Percentiles rank a stretch among this genome's conserved stretches.
phyloP scores from a whole-genome alignment of 1,140 invertebrate species.

The Pseudomyrmex cubaensis region DNA sequence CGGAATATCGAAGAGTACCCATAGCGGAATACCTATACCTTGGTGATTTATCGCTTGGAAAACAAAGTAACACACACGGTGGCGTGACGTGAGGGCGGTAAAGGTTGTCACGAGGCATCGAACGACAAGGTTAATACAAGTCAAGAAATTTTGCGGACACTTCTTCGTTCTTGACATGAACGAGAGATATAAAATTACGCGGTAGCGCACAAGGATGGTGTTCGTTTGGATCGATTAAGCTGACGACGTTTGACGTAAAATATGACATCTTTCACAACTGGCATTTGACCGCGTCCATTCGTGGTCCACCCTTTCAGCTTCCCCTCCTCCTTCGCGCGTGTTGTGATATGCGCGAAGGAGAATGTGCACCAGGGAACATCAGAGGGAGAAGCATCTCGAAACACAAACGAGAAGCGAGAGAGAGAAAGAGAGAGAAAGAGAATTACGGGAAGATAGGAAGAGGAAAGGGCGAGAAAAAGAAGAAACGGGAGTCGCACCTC shows the following conservation, averaged over 20 bases:
- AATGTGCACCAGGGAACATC: not conserved
- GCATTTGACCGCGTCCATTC: slow-evolving; percentile 42
- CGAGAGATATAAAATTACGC: slow-evolving; percentile 63
- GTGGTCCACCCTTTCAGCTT: slow-evolving; percentile 26
- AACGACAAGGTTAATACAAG: slow-evolving; percentile 47
- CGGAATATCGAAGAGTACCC: no score
- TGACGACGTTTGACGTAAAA: slow-evolving; percentile 67
- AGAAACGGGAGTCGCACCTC: slow-evolving; percentile 66
- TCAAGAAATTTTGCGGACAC: slow-evolving; percentile 43
- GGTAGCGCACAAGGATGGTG: slow-evolving; percentile 43
- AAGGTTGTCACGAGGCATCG: not conserved
- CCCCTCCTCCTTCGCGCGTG: slow-evolving; percentile 12
- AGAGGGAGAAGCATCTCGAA: slow-evolving; percentile 6
- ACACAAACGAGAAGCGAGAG: not conserved
- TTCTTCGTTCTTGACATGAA: slow-evolving; percentile 36
- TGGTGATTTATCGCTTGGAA: not conserved
- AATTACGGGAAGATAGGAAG: not conserved
- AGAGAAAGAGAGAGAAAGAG: slow-evolving; percentile 3
- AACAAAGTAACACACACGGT: not conserved
- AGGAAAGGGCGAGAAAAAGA: slow-evolving; percentile 40
- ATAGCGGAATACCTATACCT: no score
- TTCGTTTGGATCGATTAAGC: slow-evolving; percentile 64
- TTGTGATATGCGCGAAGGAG: slow-evolving; percentile 1
- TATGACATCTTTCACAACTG: slow-evolving; percentile 66
- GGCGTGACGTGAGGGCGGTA: not conserved